Base-by-base conservation (phyloP, 2,797 vertebrate genomes). In the Aulostomus chinensis region DNA sequence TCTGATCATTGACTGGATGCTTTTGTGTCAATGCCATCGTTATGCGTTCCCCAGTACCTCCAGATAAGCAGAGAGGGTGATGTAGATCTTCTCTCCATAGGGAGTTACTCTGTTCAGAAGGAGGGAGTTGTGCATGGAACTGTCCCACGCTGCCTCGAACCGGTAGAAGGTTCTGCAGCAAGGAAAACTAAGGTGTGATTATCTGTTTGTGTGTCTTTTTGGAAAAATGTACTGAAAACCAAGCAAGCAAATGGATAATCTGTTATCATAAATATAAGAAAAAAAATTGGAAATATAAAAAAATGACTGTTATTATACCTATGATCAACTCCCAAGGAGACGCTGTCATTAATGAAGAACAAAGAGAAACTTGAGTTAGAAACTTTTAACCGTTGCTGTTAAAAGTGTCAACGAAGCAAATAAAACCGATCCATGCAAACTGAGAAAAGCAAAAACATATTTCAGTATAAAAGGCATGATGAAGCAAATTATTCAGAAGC, bases 61-160 rank as follows among this genome's bases (percentile, higher is more conserved):
- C 0, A 99, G 90, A 74, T 99, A 99, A 18, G 95, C 94, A 0
- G 97, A 98, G 20, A 99, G 90, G 0, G 97, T 99, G 89, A 99
- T 96, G 88, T 95, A 99, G 91, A 99, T 99, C 76, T 98, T 99
- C 89, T 99, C 95, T 42, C 95, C 92, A 5, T 98, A 98, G 0
- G 97, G 96, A 28, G 97, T 99, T 74, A 99, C 97, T 11, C 97
- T 93, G 85, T 99, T 99, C 67, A 99, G 92, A 21, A 96, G 93
- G 34, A 99, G 88, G 0, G 97, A 98, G 89, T 99, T 99, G 91
- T 99, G 97, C 95, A 99, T 98, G 79, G 96, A 99, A 80, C 97
- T 99, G 68, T 99, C 97, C 97, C 97, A 99, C 0, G 96, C 96
- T 0, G 94, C 90, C 81, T 99, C 96, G 12, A 99, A 98, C 30